Evolutionary conservation across 2,797 vertebrate species (phyloP), one percentile per base, ranked within the genome.

Genomic region (Spheniscus humboldti): DNA sequence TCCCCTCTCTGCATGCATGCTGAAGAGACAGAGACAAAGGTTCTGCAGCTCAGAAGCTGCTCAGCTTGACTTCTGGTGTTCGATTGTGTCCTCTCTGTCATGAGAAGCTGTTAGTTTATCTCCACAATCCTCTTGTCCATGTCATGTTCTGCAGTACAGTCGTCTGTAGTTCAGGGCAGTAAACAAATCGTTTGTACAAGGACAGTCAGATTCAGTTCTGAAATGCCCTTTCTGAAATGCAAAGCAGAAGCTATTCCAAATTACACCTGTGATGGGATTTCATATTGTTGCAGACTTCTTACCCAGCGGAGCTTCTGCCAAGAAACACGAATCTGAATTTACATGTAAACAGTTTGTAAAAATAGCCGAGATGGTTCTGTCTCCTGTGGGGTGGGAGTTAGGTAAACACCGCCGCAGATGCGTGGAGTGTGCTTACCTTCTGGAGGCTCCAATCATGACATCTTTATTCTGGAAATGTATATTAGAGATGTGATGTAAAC

Each of bases 111-210:
- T 25, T 76, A 22, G 33, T 86, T 79, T 71, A 56, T 48, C 48
- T 74, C 11, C 43, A 13, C 0, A 1, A 15, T 41, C 18, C 68
- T 80, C 55, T 18, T 47, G 37, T 11, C 50, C 2, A 0, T 11
- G 48, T 33, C 18, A 5, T 7, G 24, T 50, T 62, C 33, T 85
- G 63, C 74, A 57, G 57, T 23, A 18, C 24, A 18, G 22, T 13
- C 0, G 0, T 18, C n/a, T 78, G 59, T 39, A 18, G 33, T 53
- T 80, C 48, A 43, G 57, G 53, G 76, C 73, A 48, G 69, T n/a
- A 82, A 89, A 73, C 28, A 63, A 60, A 45, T 43, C 35, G 4
- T 66, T 73, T 31, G 55, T 45, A n/a, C 9, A 55, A 27, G 69
- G 53, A 59, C 57, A 67, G 47, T 56, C 41, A 63, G 77, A 47